Percentiles rank a stretch among this genome's conserved stretches.
Evolutionary conservation across 2,888 invertebrate species (phyloP).

Genomic region (Vannuccia rotundouncinata): DNA sequence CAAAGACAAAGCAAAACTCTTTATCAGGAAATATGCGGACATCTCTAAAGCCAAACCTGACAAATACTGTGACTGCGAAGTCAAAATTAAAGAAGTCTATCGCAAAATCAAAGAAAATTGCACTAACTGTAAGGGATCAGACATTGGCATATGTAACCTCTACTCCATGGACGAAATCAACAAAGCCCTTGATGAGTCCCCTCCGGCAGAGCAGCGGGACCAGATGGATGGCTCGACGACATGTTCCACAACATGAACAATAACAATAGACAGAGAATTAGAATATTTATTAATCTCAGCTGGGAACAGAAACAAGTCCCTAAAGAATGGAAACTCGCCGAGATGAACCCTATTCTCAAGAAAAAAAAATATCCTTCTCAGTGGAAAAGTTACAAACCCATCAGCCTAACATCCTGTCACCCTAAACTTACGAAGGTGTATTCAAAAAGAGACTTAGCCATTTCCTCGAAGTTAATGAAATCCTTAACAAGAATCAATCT

Average conservation of each 20-base stretch:
- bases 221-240: not conserved
- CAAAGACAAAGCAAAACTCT: not conserved
- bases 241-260: not conserved
- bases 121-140: not conserved
- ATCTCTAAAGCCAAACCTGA: not conserved
- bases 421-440: not conserved
- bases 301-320: not conserved
- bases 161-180: not conserved
- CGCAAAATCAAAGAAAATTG: not conserved
- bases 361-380: not conserved
- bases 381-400: not conserved
- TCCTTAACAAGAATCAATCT: not conserved
- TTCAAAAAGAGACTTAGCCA: not conserved
- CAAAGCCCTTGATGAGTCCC: not conserved
- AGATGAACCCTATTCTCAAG: not conserved
- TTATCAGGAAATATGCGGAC: not conserved
- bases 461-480: not conserved
- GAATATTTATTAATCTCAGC: not conserved
- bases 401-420: not conserved
- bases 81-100: not conserved
- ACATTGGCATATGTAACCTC: not conserved
- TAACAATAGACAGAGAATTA: not conserved
- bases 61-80: not conserved
- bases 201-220: not conserved
- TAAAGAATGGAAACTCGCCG: not conserved